Conservation (phyloP, 2,797 vertebrate genomes). For the Chiroxiphia lanceolata region DNA sequence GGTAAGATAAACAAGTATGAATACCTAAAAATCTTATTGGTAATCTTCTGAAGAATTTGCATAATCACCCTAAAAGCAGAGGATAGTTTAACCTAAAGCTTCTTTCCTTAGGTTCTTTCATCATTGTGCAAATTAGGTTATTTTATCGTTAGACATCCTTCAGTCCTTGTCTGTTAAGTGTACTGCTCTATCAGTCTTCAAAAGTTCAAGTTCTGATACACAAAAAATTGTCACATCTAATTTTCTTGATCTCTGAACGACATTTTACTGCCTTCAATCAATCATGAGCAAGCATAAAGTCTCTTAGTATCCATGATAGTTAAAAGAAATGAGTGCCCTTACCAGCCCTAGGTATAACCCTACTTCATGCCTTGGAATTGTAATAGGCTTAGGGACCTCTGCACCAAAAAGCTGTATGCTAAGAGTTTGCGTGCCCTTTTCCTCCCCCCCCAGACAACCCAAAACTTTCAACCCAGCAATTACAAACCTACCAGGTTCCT, state of each 20-base stretch:
- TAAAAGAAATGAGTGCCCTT: background rate
- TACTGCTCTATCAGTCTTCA: background rate
- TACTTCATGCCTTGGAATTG: background rate
- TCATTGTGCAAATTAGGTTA: background rate
- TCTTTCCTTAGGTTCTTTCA: background rate
- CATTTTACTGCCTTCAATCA: background rate
- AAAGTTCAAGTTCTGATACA: background rate
- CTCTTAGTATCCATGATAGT: background rate
- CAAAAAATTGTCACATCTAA: background rate
- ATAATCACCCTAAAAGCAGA: background rate
- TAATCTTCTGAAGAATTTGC: background rate
- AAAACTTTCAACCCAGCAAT: background rate
- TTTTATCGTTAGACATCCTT: background rate
- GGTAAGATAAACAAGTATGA: background rate
- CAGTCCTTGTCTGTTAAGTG: background rate
- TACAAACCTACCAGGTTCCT: background rate
- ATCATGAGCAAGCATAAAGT: background rate
- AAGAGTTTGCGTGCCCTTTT: background rate
- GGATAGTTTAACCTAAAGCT: background rate
- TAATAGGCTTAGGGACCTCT: background rate
- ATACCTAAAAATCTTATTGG: background rate
- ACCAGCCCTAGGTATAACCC: background rate
- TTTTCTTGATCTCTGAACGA: slow-evolving; percentile 2
- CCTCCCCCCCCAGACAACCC: background rate
- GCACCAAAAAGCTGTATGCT: background rate